Conservation (phyloP, 2,888 invertebrate genomes). For the Sicus ferrugineus region DNA sequence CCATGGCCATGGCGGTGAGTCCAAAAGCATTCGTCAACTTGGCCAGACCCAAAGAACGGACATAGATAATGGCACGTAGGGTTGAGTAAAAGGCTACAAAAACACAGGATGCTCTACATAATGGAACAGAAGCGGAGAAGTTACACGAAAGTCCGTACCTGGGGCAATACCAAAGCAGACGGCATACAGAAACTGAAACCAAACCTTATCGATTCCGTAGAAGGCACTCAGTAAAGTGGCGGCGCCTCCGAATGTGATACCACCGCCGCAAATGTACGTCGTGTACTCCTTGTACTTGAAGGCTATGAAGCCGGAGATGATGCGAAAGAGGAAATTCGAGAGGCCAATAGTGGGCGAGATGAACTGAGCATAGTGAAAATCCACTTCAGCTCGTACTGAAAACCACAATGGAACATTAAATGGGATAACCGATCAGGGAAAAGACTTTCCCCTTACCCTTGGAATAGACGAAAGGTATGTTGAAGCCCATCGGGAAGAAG, state of each 20-base stretch:
- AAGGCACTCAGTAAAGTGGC: slow-evolving; percentile 74
- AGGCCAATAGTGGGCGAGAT: slow-evolving; percentile 70
- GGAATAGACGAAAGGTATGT: slow-evolving; percentile 79
- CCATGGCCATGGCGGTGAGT: slow-evolving; percentile 77
- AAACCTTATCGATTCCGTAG: slow-evolving; percentile 56
- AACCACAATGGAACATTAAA: neutral
- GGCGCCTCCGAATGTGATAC: slow-evolving; percentile 63
- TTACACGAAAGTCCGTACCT: too few species aligned
- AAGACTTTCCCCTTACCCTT: slow-evolving; percentile 41
- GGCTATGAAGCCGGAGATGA: slow-evolving; percentile 52
- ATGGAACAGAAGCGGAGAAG: too few species aligned
- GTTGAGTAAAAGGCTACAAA: slow-evolving; percentile 77
- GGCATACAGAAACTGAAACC: slow-evolving; percentile 55
- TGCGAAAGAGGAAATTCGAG: slow-evolving; percentile 70
- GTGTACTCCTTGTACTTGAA: slow-evolving; percentile 47
- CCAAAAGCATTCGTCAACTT: slow-evolving; percentile 83
- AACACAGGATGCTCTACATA: too few species aligned
- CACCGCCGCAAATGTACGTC: slow-evolving; percentile 51
- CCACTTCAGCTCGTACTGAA: slow-evolving; percentile 41
- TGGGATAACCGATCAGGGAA: too few species aligned
- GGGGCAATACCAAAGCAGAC: slow-evolving; percentile 53
- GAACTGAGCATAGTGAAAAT: slow-evolving; percentile 35
- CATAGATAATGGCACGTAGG: slow-evolving; percentile 78
- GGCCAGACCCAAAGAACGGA: slow-evolving; percentile 78
- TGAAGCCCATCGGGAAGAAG: slow-evolving; percentile 78